Conservation (phyloP, 1,140 invertebrate species). For the Psilanteris sp. region DNA sequence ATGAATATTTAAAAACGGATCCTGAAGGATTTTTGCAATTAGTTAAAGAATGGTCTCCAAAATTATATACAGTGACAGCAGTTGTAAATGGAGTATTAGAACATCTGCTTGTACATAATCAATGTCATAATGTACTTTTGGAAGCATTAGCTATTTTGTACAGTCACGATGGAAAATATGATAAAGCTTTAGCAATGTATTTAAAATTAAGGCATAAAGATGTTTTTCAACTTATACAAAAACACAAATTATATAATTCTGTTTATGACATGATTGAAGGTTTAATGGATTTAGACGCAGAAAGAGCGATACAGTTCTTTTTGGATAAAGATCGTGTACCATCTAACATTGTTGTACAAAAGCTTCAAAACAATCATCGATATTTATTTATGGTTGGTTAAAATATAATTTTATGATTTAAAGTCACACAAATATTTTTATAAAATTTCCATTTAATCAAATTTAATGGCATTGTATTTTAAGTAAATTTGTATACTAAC, state of each 20-base stretch:
- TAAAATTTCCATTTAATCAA: too few relatives aligned
- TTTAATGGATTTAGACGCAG: slow-evolving; percentile 93
- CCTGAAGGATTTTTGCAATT: slow-evolving; percentile 91
- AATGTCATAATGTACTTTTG: slow-evolving; percentile 87
- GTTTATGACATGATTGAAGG: slow-evolving; percentile 93
- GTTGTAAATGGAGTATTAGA: slow-evolving; percentile 93
- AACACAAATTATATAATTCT: slow-evolving; percentile 88
- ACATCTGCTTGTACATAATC: slow-evolving; percentile 84
- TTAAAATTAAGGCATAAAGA: slow-evolving; percentile 91
- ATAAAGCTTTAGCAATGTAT: slow-evolving; percentile 95
- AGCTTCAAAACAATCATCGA: slow-evolving; percentile 87
- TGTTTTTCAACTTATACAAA: slow-evolving; percentile 92
- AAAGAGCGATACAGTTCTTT: slow-evolving; percentile 91
- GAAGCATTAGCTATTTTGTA: slow-evolving; percentile 95
- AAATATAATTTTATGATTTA: neutral
- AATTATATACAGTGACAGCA: slow-evolving; percentile 91
- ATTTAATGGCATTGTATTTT: too few relatives aligned
- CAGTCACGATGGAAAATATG: slow-evolving; percentile 93
- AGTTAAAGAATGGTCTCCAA: slow-evolving; percentile 92
- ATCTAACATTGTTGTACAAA: slow-evolving; percentile 89
- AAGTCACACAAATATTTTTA: too few relatives aligned
- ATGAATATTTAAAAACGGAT: slow-evolving; percentile 94
- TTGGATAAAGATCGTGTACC: slow-evolving; percentile 90
- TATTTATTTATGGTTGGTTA: slow-evolving; percentile 73
- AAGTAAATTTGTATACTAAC: too few relatives aligned